Conservation (phyloP, 1,140 invertebrate genomes). For the Drosophila erecta region DNA sequence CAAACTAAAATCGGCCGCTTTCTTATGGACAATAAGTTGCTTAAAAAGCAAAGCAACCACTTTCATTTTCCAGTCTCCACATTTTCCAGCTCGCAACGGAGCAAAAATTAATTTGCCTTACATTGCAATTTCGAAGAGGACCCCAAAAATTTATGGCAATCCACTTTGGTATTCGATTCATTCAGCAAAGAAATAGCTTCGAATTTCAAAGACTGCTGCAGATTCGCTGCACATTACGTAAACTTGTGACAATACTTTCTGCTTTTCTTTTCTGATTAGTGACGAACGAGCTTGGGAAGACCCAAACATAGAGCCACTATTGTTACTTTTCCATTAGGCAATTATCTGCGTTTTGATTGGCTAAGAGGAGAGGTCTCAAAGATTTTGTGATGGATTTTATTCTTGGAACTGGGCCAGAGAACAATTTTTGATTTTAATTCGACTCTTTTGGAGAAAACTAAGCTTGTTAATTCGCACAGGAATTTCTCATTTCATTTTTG, state of each 20-base stretch:
- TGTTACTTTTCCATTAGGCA: neutral
- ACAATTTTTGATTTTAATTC: no score
- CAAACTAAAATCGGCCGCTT: no score
- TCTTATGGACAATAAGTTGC: neutral
- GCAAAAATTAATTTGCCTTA: conserved; percentile 4
- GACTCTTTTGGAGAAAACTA: no score
- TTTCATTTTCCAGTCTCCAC: neutral
- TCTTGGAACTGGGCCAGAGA: no score
- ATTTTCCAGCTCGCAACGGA: neutral
- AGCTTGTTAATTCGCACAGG: no score
- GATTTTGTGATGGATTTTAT: neutral
- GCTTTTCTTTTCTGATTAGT: neutral
- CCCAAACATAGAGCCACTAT: neutral
- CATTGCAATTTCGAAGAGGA: conserved; percentile 2
- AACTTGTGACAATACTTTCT: neutral
- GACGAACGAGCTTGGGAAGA: neutral
- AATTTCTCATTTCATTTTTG: no score
- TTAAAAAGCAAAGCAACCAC: conserved; percentile 7
- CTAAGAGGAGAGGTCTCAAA: no score
- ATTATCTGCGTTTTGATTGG: neutral
- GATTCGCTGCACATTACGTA: conserved; percentile 1
- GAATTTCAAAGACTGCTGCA: neutral
- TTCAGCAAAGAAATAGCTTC: neutral
- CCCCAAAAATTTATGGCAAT: neutral
- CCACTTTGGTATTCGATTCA: conserved; percentile 7